Base-by-base conservation (phyloP, 2,797 vertebrate genomes). In the Astyanax mexicanus region DNA sequence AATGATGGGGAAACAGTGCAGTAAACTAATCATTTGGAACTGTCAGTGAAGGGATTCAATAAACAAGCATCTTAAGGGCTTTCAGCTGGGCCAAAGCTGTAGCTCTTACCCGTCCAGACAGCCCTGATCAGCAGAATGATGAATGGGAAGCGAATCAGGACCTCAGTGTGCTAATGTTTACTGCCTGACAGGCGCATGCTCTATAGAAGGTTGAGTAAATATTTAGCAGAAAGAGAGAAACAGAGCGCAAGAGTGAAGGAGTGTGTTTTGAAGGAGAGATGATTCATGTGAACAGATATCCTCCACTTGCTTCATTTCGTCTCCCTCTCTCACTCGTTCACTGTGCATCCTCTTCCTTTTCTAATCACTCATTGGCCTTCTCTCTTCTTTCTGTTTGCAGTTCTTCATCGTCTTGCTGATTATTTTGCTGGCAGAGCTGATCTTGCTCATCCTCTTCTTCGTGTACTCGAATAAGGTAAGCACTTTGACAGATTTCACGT, bases 391-490 rank as follows among this genome's bases (percentile, higher is more conserved):
- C 55, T 74, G 21, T 23, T 61, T 87, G 51, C 92, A 99, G 98
- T 99, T 99, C 93, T 99, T 99, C 94, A 93, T 99, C 77, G 91
- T 98, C 85, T 91, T 99, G 92, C 92, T 99, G 94, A 88, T 95
- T 86, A 98, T 99, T 87, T 95, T 99, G 70, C 93, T 99, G 86
- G 93, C 95, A 74, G 97, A 99, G 90, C 88, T 99, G 90, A 98
- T 99, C 86, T 67, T 99, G 65, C 92, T 99, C 72, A 98, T 96
- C 90, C 94, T 99, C 77, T 98, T 99, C 94, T 99, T 99, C 74
- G 95, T 98, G 84, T 99, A 99, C 91, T 95, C 96, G 81, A 95
- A 98, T 91, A 98, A 97, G 97, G 98, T 99, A 91, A 93, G 94
- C 74, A 67, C 12, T 10, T 64, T 60, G 47, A 62, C 40, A 19